A percentile compares a stretch with the other conserved stretches of the same genome.
Conservation (phyloP, 2,113 vertebrate genomes). For the Callipepla squamata region DNA sequence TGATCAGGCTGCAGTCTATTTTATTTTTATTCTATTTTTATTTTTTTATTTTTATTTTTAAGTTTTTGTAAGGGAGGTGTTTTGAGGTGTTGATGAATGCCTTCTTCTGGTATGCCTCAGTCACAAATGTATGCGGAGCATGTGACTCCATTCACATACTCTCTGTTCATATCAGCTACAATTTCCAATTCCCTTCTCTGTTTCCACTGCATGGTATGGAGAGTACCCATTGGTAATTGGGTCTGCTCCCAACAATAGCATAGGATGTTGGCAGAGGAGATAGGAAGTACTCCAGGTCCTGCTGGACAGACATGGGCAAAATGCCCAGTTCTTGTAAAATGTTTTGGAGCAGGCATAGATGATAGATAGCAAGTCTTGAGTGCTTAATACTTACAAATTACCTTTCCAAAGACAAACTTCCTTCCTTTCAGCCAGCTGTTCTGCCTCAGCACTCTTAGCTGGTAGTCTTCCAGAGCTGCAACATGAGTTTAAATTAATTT, state of each 20-base stretch:
- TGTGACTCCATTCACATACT: neutral
- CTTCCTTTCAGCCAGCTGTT: constrained; percentile 57
- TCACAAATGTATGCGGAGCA: neutral
- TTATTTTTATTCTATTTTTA: neutral
- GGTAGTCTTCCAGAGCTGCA: constrained; percentile 35
- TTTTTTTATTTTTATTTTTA: neutral
- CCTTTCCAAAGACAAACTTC: constrained; percentile 54
- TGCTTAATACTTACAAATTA: constrained; percentile 50
- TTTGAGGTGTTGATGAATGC: neutral
- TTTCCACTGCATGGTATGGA: neutral
- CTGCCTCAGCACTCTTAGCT: constrained; percentile 40
- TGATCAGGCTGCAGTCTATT: neutral
- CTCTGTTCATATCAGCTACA: neutral
- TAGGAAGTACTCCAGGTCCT: neutral
- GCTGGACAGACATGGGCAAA: neutral
- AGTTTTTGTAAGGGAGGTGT: neutral
- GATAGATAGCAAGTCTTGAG: constrained; percentile 32
- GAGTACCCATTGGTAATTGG: neutral
- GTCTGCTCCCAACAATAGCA: neutral
- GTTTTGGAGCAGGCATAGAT: constrained; percentile 28
- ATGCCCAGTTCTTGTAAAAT: neutral
- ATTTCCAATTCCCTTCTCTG: neutral
- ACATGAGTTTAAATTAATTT: constrained; percentile 5
- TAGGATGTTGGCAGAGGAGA: neutral
- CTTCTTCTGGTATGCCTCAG: neutral